Evolutionary conservation across 2,797 vertebrate species (phyloP), one percentile per base, ranked within the genome.

Genomic region (Helarctos malayanus): DNA sequence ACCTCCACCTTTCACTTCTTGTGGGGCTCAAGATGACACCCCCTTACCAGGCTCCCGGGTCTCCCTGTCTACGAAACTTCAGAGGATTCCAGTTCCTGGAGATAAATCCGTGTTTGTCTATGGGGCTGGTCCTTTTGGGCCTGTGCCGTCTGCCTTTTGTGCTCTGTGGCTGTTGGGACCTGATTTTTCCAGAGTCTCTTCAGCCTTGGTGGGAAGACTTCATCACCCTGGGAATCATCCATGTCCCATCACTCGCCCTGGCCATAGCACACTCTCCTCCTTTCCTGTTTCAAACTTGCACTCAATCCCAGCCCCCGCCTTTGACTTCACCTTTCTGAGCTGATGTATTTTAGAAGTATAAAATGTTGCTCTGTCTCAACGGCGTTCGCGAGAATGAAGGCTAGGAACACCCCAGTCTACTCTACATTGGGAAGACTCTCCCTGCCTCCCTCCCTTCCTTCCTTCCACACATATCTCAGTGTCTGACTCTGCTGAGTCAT

Each of bases 141-240:
- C 49, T 47, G 56, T 13, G 65, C 29, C 61, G 78, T 68, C 59
- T 94, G 69, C 38, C 54, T 94, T 21, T 52, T 89, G 61, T 85
- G 32, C 21, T 91, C 32, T 8, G 1, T 93, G 59, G 83, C 79
- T 63, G n/a, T 5, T 4, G 59, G 94, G 61, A 76, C 68, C 75
- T 94, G 59, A 69, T 52, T 94, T 95, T 96, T 91, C 63, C 35
- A 59, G 57, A 95, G 68, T 76, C 21, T 59, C 92, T 90, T 69
- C 9, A 47, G n/a, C 32, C 7, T 57, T 68, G 29, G n/a, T 29
- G 84, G 71, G 75, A 95, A 94, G 78, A 23, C 59, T 78, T 90
- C 38, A 49, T 47, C 16, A 18, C 27, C 69, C 32, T 15, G 41
- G 45, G 80, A 57, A 4, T 49, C 15, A 45, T 69, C 47, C 9